Percentiles rank a stretch among this genome's conserved stretches.
These are phyloP conservation scores for Augiades crinisus DNA, from an alignment of 2,888 invertebrate genomes.

Conservation along the genomic window DNA sequence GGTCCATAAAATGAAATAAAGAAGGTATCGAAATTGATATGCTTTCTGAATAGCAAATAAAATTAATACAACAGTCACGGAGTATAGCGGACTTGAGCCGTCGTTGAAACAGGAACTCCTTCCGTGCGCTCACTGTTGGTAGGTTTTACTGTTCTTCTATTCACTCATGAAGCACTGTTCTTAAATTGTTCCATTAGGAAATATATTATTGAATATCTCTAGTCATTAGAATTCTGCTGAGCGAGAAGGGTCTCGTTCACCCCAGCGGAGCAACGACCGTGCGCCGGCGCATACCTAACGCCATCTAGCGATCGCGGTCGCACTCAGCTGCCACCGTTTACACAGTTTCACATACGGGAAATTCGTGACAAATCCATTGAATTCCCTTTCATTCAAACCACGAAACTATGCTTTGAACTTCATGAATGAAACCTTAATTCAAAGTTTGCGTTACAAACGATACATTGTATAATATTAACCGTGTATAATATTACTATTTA, in stretches of 20 bases:
- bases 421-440: neutral
- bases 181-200: neutral
- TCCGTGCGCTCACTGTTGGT: neutral
- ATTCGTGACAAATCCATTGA: conserved; percentile 3
- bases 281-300: conserved; percentile 31
- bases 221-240: conserved; percentile 16
- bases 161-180: neutral
- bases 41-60: conserved; percentile 5
- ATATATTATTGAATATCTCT: conserved; percentile 1
- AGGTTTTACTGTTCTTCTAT: neutral
- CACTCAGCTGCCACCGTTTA: conserved; percentile 31
- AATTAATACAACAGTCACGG: conserved; percentile 14
- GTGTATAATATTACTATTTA: neutral
- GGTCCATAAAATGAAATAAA: neutral
- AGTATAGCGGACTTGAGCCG: conserved; percentile 2
- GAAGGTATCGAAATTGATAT: neutral
- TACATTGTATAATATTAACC: neutral
- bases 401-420: neutral
- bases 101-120: neutral
- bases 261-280: conserved; percentile 54
- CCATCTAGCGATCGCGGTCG: conserved; percentile 44
- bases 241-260: neutral
- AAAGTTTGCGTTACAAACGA: neutral
- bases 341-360: conserved; percentile 13
- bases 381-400: conserved; percentile 6